These are phyloP conservation scores for Aphyosemion australe DNA, from an alignment of 2,113 vertebrate genomes.

Conservation along the genomic window DNA sequence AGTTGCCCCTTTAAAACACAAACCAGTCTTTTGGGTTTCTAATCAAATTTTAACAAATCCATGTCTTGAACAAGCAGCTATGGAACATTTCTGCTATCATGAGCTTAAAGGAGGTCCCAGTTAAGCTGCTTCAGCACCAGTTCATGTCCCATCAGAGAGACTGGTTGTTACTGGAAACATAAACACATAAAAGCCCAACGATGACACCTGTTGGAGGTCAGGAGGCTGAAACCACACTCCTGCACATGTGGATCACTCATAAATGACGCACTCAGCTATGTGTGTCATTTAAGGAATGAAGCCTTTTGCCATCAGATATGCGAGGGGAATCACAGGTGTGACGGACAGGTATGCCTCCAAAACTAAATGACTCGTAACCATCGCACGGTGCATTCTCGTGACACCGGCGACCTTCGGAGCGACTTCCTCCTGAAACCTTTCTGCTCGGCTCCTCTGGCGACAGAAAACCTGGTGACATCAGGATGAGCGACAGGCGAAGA, in stretches of 20 bases:
- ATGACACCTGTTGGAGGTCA: conserved; percentile 21
- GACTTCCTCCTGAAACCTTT: conserved; percentile 24
- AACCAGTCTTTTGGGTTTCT: too few species aligned
- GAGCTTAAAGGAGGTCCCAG: too few species aligned
- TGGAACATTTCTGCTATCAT: too few species aligned
- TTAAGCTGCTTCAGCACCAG: too few species aligned
- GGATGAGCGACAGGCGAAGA: conserved; percentile 63
- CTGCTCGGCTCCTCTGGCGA: conserved; percentile 49
- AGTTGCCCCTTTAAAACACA: too few species aligned
- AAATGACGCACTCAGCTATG: conserved; percentile 39
- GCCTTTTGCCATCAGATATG: conserved; percentile 33
- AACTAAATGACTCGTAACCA: conserved; percentile 50
- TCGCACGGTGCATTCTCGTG: conserved; percentile 3
- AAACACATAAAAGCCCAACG: too few species aligned
- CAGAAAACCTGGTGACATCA: conserved; percentile 73
- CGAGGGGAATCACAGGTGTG: background rate
- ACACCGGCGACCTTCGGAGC: conserved; percentile 47
- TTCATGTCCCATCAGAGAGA: too few species aligned
- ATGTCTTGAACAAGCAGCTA: too few species aligned
- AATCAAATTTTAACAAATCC: too few species aligned
- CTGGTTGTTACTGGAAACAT: too few species aligned
- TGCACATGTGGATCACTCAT: conserved; percentile 17
- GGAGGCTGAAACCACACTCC: background rate
- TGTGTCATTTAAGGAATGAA: conserved; percentile 43
- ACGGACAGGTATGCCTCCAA: conserved; percentile 40